A percentile compares a stretch with the other conserved stretches of the same genome.
These are phyloP conservation scores for Trichogramma evanescens DNA, from an alignment of 2,888 invertebrate species.

Conservation along the genomic window DNA sequence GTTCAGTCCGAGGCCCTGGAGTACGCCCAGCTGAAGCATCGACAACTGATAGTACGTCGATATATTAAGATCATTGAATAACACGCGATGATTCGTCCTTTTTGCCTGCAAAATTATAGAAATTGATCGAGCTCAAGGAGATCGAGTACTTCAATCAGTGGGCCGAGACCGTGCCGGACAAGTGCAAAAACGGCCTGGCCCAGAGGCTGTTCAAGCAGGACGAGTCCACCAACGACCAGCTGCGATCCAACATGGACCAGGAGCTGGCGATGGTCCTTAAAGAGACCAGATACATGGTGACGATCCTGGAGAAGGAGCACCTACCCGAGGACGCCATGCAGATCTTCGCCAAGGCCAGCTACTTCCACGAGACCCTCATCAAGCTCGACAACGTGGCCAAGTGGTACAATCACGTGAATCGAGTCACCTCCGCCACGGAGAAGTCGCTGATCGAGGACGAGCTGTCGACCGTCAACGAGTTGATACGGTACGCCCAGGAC, in stretches of 20 bases:
- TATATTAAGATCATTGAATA: no score
- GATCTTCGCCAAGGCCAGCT: conserved; percentile 64
- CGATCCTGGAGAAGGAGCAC: conserved; percentile 58
- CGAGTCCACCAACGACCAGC: conserved; percentile 45
- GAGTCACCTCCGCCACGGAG: conserved; percentile 69
- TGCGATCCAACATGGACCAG: conserved; percentile 63
- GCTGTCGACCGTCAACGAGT: conserved; percentile 64
- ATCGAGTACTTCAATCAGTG: conserved; percentile 62
- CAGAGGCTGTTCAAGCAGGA: conserved; percentile 57
- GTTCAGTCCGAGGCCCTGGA: conserved; percentile 29
- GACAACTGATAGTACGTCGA: conserved; percentile 31
- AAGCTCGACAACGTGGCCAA: conserved; percentile 40
- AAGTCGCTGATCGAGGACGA: conserved; percentile 70
- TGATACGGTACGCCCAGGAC: conserved; percentile 62
- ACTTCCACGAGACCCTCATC: conserved; percentile 51
- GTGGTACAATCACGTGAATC: conserved; percentile 71
- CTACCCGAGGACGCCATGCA: conserved; percentile 58
- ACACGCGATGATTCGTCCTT: not conserved
- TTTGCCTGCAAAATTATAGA: conserved; percentile 24
- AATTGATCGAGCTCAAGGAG: conserved; percentile 59
- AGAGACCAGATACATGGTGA: conserved; percentile 70
- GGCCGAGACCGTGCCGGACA: conserved; percentile 59
- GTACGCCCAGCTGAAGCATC: conserved; percentile 29
- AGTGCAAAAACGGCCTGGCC: conserved; percentile 57
- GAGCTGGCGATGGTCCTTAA: conserved; percentile 67